Base-by-base conservation (phyloP, 2,797 vertebrate species). In the Cyprinodon diabolis region DNA sequence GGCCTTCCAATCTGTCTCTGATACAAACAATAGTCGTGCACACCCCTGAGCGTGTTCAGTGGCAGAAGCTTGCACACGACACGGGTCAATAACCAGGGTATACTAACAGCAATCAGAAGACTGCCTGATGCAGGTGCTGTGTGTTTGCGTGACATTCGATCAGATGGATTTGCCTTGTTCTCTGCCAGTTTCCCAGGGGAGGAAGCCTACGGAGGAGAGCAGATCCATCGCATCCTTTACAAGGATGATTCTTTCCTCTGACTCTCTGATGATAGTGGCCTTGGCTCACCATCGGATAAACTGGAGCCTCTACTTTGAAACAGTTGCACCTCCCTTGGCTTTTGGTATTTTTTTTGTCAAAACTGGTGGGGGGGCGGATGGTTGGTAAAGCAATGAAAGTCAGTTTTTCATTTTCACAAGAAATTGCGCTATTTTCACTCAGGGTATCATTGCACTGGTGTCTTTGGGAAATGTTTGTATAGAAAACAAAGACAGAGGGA, bases 111-210 rank as follows among this genome's bases (percentile, higher is more conserved):
- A 92, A 93, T 92, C 90, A 92, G 87, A 91, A 79, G 86, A 83
- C 83, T 81, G 84, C 84, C 78, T 85, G 89, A 91, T 63, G 79
- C 45, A 78, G 82, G 75, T 80, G 84, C 68, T 89, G 86, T 89
- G 90, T 90, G 84, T 91, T 93, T 90, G 90, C 87, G 88, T 93
- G 91, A 91, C 91, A 92, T 93, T 93, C 90, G 89, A 93, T 94
- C 86, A 84, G 90, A 91, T 84, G 87, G 87, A 88, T 91, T 90
- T 69, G 83, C 91, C 92, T 92, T 93, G 90, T 93, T 92, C 90
- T 91, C 82, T 77, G 85, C 75, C 83, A 69, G 85, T 86, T 88
- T 89, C 90, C 78, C 23, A 82, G 83, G 90, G 90, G 77, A 80
- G 66, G 78, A 82, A 66, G 75, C 69, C 4, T 49, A 82, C 84